Evolutionary conservation across 2,888 invertebrate genomes (phyloP), one percentile per base, ranked within the genome.

Genomic region (Oxycera nigricornis): DNA sequence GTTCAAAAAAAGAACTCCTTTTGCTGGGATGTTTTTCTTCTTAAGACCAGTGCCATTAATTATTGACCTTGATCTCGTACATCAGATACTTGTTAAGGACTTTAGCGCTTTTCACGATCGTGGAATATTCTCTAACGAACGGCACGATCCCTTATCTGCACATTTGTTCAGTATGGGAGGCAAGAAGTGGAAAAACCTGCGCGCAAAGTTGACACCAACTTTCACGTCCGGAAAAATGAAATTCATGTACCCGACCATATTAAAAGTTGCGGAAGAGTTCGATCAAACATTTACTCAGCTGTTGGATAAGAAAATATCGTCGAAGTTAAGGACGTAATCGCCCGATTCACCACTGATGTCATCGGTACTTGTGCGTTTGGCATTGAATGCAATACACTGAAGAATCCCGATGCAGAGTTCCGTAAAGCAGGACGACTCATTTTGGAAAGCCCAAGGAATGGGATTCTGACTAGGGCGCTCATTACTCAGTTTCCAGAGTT

Each of bases 321-420:
- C 11, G 87, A 88, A 72, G 75, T 87, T 14, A 84, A 85, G 67
- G 86, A 86, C 11, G 72, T 85, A 0, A 79, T 84, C 31, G 84
- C 84, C 0, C 82, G 85, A 28, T 88, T 82, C 65, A 86, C 87
- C 0, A 86, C 87, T 1, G 88, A 89, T 78, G 86, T 88, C 0
- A 88, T 88, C 65, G 87, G 87, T 2, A 82, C 81, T 0, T 86
- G 86, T 77, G 87, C 86, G 6, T 88, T 88, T 77, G 88, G 87
- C 0, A 80, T 88, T 7, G 84, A 87, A 22, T 85, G 86, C 76
- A 86, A 87, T 75, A 85, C 85, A 30, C 80, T 87, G 57, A 80
- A 82, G 2, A 80, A 86, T 78, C 82, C 84, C 0, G 78, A 86
- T 72, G 82, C 85, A 0, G 82, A 84, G 9, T 87, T 87, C 74